These are phyloP conservation scores for Idaea dimidiata DNA, from an alignment of 2,888 invertebrate species.

Conservation along the genomic window DNA sequence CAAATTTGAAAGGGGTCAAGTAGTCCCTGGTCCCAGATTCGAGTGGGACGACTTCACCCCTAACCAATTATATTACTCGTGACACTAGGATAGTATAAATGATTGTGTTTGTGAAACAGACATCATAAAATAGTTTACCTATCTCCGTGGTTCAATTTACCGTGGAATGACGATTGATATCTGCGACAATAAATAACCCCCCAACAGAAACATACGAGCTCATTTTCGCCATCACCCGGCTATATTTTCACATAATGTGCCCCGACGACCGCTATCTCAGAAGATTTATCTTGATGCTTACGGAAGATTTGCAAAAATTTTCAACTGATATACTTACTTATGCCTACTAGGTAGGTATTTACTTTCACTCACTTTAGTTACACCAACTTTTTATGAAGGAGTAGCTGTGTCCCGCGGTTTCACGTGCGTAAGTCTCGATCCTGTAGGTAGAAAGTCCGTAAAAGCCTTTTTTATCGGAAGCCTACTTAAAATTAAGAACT, in stretches of 20 bases:
- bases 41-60: too few relatives aligned
- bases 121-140: background rate
- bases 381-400: too few relatives aligned
- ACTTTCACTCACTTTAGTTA: too few relatives aligned
- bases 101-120: background rate
- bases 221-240: slow-evolving; percentile 54
- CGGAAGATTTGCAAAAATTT: slow-evolving; percentile 37
- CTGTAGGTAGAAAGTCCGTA: too few relatives aligned
- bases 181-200: slow-evolving; percentile 40
- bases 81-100: too few relatives aligned
- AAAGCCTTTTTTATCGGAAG: too few relatives aligned
- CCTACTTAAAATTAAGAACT: too few relatives aligned
- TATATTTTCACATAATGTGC: slow-evolving; percentile 63
- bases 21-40: too few relatives aligned
- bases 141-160: slow-evolving; percentile 30
- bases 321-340: background rate
- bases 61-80: too few relatives aligned
- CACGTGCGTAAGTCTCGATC: too few relatives aligned
- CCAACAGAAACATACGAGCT: slow-evolving; percentile 51
- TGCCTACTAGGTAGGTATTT: background rate
- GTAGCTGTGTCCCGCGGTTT: too few relatives aligned
- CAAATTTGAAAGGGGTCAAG: too few relatives aligned
- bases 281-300: slow-evolving; percentile 62
- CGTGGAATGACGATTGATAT: slow-evolving; percentile 45
- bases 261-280: slow-evolving; percentile 50